phyloP scores from a whole-genome alignment of 2,888 invertebrate species.

The Macaria notata region DNA sequence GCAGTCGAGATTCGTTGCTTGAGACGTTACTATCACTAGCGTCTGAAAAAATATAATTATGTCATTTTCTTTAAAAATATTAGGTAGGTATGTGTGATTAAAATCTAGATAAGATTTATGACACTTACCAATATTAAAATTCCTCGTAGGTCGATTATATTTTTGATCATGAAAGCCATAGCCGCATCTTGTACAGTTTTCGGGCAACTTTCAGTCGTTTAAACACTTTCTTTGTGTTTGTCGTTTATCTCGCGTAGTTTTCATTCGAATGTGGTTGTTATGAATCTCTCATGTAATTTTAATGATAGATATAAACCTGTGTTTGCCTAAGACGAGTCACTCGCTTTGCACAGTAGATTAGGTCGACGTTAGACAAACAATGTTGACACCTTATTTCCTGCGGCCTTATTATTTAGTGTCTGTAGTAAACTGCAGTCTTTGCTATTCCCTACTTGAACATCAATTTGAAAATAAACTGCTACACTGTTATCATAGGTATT shows the following conservation, averaged over 20 bases:
- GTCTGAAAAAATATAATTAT: conserved; percentile 48
- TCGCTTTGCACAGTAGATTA: conserved; percentile 67
- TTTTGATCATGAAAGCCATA: conserved; percentile 54
- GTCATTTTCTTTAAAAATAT: background rate
- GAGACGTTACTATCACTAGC: conserved; percentile 44
- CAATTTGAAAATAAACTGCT: background rate
- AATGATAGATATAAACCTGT: conserved; percentile 54
- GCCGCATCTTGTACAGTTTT: conserved; percentile 44
- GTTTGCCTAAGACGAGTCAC: conserved; percentile 59
- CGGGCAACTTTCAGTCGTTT: conserved; percentile 48
- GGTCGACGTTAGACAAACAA: conserved; percentile 65
- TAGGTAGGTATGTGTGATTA: background rate
- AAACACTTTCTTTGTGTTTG: conserved; percentile 42
- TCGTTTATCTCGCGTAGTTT: conserved; percentile 60
- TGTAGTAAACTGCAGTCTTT: conserved; percentile 5
- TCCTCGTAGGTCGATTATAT: conserved; percentile 50
- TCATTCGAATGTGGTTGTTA: conserved; percentile 53
- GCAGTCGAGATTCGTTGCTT: conserved; percentile 63
- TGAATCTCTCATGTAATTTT: conserved; percentile 53
- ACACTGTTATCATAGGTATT: no score
- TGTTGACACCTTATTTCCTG: conserved; percentile 71
- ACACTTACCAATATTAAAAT: conserved; percentile 54
- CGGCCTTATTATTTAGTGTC: conserved; percentile 36
- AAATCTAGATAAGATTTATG: conserved; percentile 12
- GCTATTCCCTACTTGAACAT: background rate